Percentiles rank a stretch among this genome's conserved stretches.
These are phyloP conservation scores for Drosophila miranda DNA, from an alignment of 1,140 invertebrate genomes.

Conservation along the genomic window DNA sequence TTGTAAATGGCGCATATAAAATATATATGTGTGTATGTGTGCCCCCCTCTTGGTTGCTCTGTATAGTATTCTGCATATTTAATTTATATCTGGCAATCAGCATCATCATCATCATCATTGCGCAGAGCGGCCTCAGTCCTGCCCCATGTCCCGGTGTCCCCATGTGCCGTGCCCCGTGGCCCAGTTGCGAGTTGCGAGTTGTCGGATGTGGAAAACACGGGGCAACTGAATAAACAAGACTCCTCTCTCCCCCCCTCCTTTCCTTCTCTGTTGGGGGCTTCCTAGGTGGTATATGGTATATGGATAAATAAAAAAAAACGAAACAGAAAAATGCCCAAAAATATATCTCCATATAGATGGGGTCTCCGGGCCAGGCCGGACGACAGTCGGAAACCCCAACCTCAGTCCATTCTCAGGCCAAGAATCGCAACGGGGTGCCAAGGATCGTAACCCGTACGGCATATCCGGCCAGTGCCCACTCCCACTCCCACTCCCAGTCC, in stretches of 20 bases:
- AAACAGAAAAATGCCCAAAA: conserved; percentile 49
- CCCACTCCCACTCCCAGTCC: conserved; percentile 1
- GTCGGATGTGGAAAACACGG: conserved; percentile 37
- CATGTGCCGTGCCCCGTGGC: conserved; percentile 5
- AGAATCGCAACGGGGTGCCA: not conserved
- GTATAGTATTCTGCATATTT: conserved; percentile 49
- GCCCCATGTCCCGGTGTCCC: conserved; percentile 40
- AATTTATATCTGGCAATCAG: conserved; percentile 77
- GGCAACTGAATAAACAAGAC: conserved; percentile 57
- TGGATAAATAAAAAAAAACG: conserved; percentile 16
- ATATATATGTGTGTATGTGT: conserved; percentile 52
- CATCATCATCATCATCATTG: conserved; percentile 47
- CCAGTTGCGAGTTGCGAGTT: conserved; percentile 11
- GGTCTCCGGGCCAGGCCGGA: not conserved
- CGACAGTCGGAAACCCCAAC: conserved; percentile 19
- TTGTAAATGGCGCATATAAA: conserved; percentile 71
- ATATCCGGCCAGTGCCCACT: conserved; percentile 8
- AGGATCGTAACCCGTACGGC: conserved; percentile 30
- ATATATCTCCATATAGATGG: conserved; percentile 47
- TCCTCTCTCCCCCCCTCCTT: conserved; percentile 23
- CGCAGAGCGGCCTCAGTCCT: conserved; percentile 35
- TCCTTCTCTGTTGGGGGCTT: conserved; percentile 39
- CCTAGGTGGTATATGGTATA: conserved; percentile 18
- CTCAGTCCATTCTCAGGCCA: not conserved
- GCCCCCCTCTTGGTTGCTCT: not conserved